phyloP scores from a whole-genome alignment of 2,888 invertebrate genomes.

The Oxycera nigricornis region DNA sequence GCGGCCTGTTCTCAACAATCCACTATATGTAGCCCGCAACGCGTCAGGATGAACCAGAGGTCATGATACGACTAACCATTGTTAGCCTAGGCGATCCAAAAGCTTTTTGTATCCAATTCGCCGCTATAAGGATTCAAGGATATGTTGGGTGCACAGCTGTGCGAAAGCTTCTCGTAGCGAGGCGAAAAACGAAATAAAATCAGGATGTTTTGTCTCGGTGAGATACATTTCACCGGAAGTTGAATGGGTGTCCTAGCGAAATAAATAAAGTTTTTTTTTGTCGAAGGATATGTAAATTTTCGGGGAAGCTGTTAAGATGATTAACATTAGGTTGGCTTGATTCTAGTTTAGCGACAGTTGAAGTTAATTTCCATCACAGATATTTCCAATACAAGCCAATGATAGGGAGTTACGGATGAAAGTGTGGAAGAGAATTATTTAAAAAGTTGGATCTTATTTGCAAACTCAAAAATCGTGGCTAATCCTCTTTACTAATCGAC shows the following conservation, averaged over 20 bases:
- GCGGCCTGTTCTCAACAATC: not conserved
- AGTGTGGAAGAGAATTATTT: too few species aligned
- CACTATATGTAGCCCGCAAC: conserved; percentile 1
- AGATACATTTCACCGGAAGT: not conserved
- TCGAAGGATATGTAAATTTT: too few species aligned
- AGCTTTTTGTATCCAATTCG: conserved; percentile 20
- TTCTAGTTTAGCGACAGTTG: too few species aligned
- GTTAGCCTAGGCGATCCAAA: not conserved
- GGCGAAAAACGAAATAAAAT: not conserved
- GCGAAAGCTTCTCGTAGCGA: conserved; percentile 8
- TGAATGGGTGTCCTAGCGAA: not conserved
- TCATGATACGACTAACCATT: conserved; percentile 30
- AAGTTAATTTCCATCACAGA: not conserved
- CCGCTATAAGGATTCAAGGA: conserved; percentile 5
- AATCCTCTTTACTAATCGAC: too few species aligned
- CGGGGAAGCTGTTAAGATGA: too few species aligned
- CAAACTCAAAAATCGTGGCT: too few species aligned
- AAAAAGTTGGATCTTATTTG: too few species aligned
- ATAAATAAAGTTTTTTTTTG: too few species aligned
- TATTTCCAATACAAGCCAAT: too few species aligned
- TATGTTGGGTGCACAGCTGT: too few species aligned
- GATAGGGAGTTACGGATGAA: too few species aligned
- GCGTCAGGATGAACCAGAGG: conserved; percentile 31
- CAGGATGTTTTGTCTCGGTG: not conserved
- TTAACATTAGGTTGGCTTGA: too few species aligned